phyloP scores from a whole-genome alignment of 2,888 invertebrate genomes.

The Leptopilina myrica region DNA sequence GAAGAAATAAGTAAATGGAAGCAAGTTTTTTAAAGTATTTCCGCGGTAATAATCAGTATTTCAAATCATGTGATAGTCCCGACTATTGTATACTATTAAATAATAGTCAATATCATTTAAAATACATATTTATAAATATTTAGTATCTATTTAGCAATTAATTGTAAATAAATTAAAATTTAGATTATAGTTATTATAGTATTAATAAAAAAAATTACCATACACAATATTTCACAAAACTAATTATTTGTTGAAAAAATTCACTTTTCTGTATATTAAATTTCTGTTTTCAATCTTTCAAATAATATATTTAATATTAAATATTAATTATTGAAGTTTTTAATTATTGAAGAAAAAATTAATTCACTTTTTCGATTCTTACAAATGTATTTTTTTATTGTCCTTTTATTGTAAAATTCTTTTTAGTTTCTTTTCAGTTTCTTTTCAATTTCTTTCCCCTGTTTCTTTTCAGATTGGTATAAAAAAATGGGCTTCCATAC shows the following conservation, averaged over 20 bases:
- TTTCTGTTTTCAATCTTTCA: too few relatives aligned
- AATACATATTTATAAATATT: conserved; percentile 1
- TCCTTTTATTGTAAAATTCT: not conserved
- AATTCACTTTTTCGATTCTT: too few relatives aligned
- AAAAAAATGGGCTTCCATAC: conserved; percentile 9
- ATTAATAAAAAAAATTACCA: not conserved
- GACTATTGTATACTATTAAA: not conserved
- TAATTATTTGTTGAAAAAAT: not conserved
- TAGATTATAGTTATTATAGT: not conserved
- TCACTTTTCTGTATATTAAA: not conserved
- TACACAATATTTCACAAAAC: not conserved
- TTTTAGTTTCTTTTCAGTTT: not conserved
- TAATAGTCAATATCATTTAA: conserved; percentile 28
- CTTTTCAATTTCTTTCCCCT: not conserved
- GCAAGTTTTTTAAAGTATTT: not conserved
- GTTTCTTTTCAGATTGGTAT: not conserved
- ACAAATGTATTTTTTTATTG: too few relatives aligned
- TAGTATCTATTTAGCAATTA: conserved; percentile 16
- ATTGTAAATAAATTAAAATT: conserved; percentile 10
- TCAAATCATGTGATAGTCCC: conserved; percentile 19
- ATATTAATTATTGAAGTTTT: too few relatives aligned
- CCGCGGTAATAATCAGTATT: conserved; percentile 3
- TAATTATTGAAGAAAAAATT: too few relatives aligned
- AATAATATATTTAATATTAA: too few relatives aligned
- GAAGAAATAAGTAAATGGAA: too few relatives aligned